Evolutionary conservation across 2,888 invertebrate genomes (phyloP), one percentile per base, ranked within the genome.

Genomic region (Athalia cordata): DNA sequence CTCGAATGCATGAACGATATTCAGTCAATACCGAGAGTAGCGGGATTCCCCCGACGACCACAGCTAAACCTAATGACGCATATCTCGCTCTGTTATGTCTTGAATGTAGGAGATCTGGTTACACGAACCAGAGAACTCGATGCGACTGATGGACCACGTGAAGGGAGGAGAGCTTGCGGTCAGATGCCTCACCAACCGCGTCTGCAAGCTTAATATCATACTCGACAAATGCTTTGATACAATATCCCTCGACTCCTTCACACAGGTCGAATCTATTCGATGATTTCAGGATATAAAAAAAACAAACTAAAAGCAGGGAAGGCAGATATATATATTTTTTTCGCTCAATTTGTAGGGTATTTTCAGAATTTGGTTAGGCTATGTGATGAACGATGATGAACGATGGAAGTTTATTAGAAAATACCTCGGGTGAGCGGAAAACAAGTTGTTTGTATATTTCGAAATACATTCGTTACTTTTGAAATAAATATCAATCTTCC

Each of bases 31-130:
- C 62, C 75, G 59, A 75, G n/a, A 45, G 77, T 6, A 45, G 47
- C 77, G 13, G 57, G 66, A 57, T 64, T 67, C 66, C 77, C 77
- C 43, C 15, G 66, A 66, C 64, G 52, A 52, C 75, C 64, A 15
- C 7, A 64, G 75, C 57, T 49, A 70, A 29, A 70, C 70, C 68
- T 77, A 78, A 74, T 72, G 75, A 65, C 87, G 88, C 88, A 87
- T 88, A 89, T 88, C 88, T 88, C 87, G 83, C 85, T 85, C 86
- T 85, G 88, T 88, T 87, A 88, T 87, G 86, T 87, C 87, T 86
- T 86, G 88, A 87, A 88, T 89, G 89, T 88, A 88, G 85, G 85
- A 83, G 85, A 80, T 84, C 80, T 82, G 82, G 80, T 72, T 81
- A 70, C 55, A 72, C 47, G 29, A 80, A 80, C 65, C 29, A 29